Conservation (phyloP, 2,113 vertebrate genomes). For the Cynopterus brachyotis region DNA sequence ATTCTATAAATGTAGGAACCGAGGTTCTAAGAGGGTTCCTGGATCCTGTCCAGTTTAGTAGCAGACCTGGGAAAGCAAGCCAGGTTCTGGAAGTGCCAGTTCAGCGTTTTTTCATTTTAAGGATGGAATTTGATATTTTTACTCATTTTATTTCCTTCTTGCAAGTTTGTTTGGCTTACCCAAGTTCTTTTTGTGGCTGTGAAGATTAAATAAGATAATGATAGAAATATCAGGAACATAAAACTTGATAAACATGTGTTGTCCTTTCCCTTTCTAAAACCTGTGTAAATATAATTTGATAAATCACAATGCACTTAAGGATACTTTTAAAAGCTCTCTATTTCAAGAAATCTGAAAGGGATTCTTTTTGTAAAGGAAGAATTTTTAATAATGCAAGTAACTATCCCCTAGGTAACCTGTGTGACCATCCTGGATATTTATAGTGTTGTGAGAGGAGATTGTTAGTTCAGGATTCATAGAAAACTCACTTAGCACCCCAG, state of each 20-base stretch:
- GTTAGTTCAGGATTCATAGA: conserved; percentile 45
- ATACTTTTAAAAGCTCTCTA: background rate
- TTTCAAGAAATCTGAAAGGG: conserved; percentile 28
- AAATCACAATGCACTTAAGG: background rate
- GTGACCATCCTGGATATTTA: conserved; percentile 29
- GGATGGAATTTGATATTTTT: background rate
- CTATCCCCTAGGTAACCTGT: background rate
- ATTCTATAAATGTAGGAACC: background rate
- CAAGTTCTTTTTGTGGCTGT: background rate
- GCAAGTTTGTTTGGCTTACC: background rate
- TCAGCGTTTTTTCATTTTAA: background rate
- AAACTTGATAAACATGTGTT: background rate
- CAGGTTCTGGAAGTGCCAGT: background rate
- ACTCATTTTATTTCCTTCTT: background rate
- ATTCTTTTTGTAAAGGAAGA: conserved; percentile 4
- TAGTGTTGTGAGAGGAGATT: conserved; percentile 34
- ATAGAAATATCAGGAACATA: background rate
- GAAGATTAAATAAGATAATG: background rate
- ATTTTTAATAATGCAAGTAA: conserved; percentile 51
- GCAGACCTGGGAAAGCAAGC: background rate
- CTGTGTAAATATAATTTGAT: conserved; percentile 8
- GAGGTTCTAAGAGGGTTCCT: background rate
- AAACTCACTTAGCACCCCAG: conserved; percentile 36
- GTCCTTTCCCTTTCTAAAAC: background rate
- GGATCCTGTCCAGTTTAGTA: background rate